Percentiles rank a stretch among this genome's conserved stretches.
phyloP scores from a whole-genome alignment of 2,797 vertebrate genomes.

The Crenuchus spilurus region DNA sequence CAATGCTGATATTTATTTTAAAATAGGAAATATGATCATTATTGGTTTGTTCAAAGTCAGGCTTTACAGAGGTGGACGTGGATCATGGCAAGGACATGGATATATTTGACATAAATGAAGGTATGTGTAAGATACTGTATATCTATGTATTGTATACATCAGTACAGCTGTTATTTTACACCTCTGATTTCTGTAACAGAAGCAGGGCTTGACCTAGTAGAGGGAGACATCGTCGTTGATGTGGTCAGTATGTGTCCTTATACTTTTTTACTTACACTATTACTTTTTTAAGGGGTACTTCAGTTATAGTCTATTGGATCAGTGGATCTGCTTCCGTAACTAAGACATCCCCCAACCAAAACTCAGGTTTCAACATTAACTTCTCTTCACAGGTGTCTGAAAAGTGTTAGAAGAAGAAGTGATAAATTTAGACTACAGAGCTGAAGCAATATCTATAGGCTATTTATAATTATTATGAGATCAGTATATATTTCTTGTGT shows the following conservation, averaged over 20 bases:
- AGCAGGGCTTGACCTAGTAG: slow-evolving; percentile 83
- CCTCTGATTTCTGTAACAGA: slow-evolving; percentile 62
- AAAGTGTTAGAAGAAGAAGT: too few relatives aligned
- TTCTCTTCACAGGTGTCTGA: too few relatives aligned
- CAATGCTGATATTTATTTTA: not conserved
- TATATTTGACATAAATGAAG: slow-evolving; percentile 88
- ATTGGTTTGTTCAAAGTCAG: slow-evolving; percentile 1
- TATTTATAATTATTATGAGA: too few relatives aligned
- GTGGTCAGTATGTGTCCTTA: slow-evolving; percentile 70
- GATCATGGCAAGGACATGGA: slow-evolving; percentile 83
- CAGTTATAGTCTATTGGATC: too few relatives aligned
- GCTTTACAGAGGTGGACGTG: slow-evolving; percentile 77
- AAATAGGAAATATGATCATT: not conserved
- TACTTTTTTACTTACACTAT: not conserved
- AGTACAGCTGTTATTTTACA: not conserved
- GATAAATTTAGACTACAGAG: too few relatives aligned
- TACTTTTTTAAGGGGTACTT: too few relatives aligned
- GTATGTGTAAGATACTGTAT: slow-evolving; percentile 65
- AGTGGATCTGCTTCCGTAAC: too few relatives aligned
- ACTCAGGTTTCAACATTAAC: too few relatives aligned
- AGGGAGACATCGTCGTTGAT: slow-evolving; percentile 83
- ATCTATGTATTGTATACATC: not conserved
- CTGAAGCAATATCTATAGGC: too few relatives aligned
- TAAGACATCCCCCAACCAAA: too few relatives aligned
- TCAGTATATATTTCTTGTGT: too few relatives aligned